These are phyloP conservation scores for Cactoblastis cactorum DNA, from an alignment of 2,888 invertebrate species.

Conservation along the genomic window DNA sequence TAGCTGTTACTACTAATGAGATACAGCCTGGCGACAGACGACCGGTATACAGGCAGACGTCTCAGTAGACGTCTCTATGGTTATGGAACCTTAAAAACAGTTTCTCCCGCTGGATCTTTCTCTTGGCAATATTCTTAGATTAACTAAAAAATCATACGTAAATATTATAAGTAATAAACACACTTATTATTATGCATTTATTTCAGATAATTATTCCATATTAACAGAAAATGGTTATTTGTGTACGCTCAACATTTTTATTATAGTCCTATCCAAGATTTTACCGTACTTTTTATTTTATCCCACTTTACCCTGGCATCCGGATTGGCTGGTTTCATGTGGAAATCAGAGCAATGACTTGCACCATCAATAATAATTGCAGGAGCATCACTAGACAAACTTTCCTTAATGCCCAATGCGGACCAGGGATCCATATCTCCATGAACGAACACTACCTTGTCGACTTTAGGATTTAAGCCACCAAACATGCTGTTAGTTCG, in stretches of 20 bases:
- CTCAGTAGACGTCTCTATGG: no score
- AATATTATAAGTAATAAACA: no score
- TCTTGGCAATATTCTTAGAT: no score
- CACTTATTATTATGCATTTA: no score
- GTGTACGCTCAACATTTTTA: neutral
- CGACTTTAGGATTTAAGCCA: conserved; percentile 11
- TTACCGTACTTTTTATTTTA: neutral
- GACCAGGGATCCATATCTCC: conserved; percentile 18
- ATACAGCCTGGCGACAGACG: no score
- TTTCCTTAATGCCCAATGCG: neutral
- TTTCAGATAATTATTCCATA: no score
- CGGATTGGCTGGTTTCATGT: neutral
- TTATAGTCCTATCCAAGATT: neutral
- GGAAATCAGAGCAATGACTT: neutral
- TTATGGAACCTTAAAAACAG: no score
- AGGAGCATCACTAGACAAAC: neutral
- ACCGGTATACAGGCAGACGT: no score
- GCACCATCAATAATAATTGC: neutral
- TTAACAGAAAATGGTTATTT: no score
- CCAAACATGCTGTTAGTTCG: conserved; percentile 14
- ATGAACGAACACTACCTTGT: conserved; percentile 13
- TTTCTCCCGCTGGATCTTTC: no score
- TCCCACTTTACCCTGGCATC: neutral
- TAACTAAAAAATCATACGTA: no score
- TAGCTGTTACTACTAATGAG: no score